Base-by-base conservation (phyloP, 2,113 vertebrate genomes). In the Anoplopoma fimbria region DNA sequence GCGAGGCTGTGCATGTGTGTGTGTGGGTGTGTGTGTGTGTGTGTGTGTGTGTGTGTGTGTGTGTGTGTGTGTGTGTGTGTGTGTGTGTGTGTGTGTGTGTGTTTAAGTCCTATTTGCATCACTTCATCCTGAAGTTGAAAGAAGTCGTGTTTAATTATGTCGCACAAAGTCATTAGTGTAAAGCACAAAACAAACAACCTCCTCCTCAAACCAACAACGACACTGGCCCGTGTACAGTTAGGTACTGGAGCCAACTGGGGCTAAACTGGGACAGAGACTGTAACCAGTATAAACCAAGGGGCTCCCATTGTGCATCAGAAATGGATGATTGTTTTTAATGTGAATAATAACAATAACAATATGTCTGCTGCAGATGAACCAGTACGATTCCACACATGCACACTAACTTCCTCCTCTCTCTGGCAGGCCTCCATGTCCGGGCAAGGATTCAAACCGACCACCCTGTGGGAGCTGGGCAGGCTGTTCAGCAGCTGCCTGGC, bases 401-500 rank as follows among this genome's bases (percentile, higher is more conserved):
- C 4, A 58, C 73, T 36, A 38, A 77, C 64, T n/a, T 9, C 49
- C 25, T 19, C 10, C 29, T 0, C 31, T 34, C 4, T 9, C 64
- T 79, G 73, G 71, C 77, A 67, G 58, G 25, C 13, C 10, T 29
- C 49, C 42, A 69, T 1, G 64, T 74, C 65, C 57, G 77, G 86
- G 87, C 73, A 62, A 67, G 77, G 77, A 85, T 70, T 89, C 89
- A 89, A 82, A 87, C 84, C 71, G 42, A 62, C 82, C 85, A 85
- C 89, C 82, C 77, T 23, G 64, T 60, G 83, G 85, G 70, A 77
- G 80, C 80, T 75, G 85, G 85, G 85, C 85, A 64, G 69, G 8
- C 70, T 19, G 74, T 13, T 85, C 27, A 55, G 69, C 74, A 25
- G 79, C 79, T 33, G 89, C 72, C 76, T 73, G 84, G 84, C 85